phyloP scores from a whole-genome alignment of 2,113 vertebrate species.

The Symphodus melops region DNA sequence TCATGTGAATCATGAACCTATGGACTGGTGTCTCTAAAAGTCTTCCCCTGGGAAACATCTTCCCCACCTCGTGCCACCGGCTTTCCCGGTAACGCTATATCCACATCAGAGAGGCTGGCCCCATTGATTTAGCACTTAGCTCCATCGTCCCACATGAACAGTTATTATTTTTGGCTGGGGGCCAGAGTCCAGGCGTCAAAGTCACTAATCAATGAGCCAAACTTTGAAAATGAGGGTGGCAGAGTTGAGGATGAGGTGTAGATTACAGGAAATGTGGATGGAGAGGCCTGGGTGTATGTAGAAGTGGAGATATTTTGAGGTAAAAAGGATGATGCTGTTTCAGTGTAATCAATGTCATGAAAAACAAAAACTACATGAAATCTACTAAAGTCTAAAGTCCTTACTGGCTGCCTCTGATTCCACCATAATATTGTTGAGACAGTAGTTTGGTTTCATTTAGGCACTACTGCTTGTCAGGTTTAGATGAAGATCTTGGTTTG shows the following conservation, averaged over 20 bases:
- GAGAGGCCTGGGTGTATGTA: conserved; percentile 10
- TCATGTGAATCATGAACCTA: conserved; percentile 71
- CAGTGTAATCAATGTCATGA: no score
- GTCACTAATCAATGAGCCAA: conserved; percentile 79
- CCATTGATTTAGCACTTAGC: conserved; percentile 88
- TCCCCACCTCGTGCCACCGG: conserved; percentile 76
- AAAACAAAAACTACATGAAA: no score
- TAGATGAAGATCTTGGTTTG: no score
- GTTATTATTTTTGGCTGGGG: conserved; percentile 81
- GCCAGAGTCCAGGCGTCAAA: conserved; percentile 78
- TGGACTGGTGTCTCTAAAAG: conserved; percentile 77
- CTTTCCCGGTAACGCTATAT: conserved; percentile 83
- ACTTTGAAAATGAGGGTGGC: conserved; percentile 70
- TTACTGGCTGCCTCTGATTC: no score
- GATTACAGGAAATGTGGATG: conserved; percentile 61
- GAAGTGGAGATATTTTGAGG: not conserved
- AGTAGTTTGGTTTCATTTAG: no score
- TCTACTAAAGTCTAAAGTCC: no score
- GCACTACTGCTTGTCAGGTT: no score
- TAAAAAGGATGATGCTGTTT: not conserved
- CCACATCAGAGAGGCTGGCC: conserved; percentile 77
- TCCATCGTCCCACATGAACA: conserved; percentile 82
- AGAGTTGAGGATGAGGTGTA: conserved; percentile 37
- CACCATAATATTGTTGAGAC: no score
- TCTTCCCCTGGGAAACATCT: conserved; percentile 80